These are phyloP conservation scores for Athalia circularis DNA, from an alignment of 2,888 invertebrate genomes.

Conservation along the genomic window DNA sequence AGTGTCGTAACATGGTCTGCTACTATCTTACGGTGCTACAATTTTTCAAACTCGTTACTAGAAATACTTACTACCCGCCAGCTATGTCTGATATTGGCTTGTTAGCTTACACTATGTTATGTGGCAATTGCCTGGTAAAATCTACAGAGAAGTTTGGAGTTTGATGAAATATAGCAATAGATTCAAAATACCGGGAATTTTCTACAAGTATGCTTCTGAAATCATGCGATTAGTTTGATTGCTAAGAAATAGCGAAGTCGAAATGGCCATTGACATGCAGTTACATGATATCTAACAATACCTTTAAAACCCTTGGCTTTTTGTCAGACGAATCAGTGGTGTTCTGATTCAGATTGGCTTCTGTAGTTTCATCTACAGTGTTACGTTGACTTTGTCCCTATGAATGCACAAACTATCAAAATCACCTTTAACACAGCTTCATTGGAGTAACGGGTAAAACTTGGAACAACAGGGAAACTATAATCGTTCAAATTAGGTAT, in stretches of 20 bases:
- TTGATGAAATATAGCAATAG: neutral
- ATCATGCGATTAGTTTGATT: neutral
- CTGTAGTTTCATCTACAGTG: no score
- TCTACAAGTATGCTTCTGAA: neutral
- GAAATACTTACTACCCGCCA: neutral
- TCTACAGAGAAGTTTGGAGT: neutral
- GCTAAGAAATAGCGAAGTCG: neutral
- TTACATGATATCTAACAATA: neutral
- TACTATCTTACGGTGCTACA: neutral
- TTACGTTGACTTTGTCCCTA: no score
- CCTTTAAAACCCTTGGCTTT: neutral
- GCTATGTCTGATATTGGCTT: neutral
- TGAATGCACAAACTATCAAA: no score
- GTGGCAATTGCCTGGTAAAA: neutral
- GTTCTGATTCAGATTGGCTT: no score
- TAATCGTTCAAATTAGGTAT: no score
- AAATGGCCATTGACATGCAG: neutral
- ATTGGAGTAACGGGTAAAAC: no score
- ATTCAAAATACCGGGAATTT: neutral
- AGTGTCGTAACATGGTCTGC: slow-evolving; percentile 13
- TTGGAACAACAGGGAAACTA: no score
- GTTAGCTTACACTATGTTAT: neutral
- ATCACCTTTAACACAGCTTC: no score
- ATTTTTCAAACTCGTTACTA: neutral
- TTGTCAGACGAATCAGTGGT: neutral